A percentile compares a stretch with the other conserved stretches of the same genome.
Evolutionary conservation across 2,113 vertebrate species (phyloP).

Genomic region (Suncus etruscus): DNA sequence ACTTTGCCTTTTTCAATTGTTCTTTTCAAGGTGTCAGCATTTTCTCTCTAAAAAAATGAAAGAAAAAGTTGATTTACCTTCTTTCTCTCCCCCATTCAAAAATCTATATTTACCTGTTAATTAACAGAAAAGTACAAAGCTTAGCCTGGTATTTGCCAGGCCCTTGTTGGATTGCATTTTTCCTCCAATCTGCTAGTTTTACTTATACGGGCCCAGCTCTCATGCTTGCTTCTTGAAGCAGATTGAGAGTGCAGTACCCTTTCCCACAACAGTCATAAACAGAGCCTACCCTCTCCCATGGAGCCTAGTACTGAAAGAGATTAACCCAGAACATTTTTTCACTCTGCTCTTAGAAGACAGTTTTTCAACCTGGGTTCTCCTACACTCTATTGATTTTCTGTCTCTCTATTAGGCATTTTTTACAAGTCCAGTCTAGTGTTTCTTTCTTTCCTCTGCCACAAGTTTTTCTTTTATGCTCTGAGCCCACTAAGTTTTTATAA

Average conservation of each 20-base stretch:
- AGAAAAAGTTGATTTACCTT: background rate
- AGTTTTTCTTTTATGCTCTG: background rate
- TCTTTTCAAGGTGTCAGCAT: background rate
- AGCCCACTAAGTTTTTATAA: background rate
- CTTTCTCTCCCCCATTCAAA: background rate
- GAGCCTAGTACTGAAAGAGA: background rate
- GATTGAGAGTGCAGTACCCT: background rate
- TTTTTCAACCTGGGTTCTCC: background rate
- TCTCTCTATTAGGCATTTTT: background rate
- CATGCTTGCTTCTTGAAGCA: background rate
- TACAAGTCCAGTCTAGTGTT: background rate
- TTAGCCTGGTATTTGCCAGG: background rate
- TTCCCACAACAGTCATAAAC: background rate
- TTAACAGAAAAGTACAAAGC: background rate
- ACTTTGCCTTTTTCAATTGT: slow-evolving; percentile 5
- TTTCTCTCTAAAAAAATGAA: background rate
- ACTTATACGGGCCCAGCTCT: background rate
- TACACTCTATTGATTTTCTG: background rate
- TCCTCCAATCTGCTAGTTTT: accelerated
- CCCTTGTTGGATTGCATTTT: background rate
- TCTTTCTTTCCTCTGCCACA: background rate
- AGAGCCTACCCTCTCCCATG: background rate
- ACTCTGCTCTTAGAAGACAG: background rate
- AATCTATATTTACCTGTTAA: background rate
- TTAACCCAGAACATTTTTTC: background rate